A percentile compares a stretch with the other conserved stretches of the same genome.
Conservation (phyloP, 30 jellyfish, hydroid and myxozoan species). For the Pelagia noctiluca region DNA sequence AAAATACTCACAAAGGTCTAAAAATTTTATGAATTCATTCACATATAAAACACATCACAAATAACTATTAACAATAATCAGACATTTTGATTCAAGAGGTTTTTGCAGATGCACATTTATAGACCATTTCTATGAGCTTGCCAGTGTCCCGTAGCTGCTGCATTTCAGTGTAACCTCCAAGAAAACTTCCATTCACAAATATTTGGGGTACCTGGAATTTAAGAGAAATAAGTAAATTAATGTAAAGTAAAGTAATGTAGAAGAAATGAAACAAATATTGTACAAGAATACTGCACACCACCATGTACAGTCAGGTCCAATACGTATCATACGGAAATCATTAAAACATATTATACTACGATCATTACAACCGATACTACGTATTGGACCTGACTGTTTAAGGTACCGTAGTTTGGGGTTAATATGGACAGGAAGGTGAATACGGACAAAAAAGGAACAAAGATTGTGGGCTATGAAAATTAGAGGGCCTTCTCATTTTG, state of each 20-base stretch:
- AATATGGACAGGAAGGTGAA: too few species aligned
- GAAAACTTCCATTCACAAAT: constrained; percentile 77
- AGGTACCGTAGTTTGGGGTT: too few species aligned
- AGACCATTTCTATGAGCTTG: constrained; percentile 53
- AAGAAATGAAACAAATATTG: background rate
- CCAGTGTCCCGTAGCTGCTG: constrained; percentile 71
- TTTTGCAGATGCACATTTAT: constrained; percentile 62
- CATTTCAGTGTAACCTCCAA: constrained; percentile 94
- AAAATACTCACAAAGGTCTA: too few species aligned
- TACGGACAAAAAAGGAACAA: too few species aligned
- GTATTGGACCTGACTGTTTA: too few species aligned
- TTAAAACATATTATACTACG: too few species aligned
- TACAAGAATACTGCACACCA: too few species aligned
- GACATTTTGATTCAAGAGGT: background rate
- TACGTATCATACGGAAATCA: too few species aligned
- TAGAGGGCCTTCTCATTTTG: too few species aligned
- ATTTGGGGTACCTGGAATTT: constrained; percentile 96
- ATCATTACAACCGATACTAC: too few species aligned
- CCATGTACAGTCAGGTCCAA: too few species aligned
- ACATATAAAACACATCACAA: background rate
- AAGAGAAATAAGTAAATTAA: background rate
- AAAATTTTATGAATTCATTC: background rate
- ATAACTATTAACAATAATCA: background rate
- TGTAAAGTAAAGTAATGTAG: background rate
- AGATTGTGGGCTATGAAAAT: too few species aligned